Conservation (phyloP, 1,140 invertebrate species). For the Kradibia gibbosae region DNA sequence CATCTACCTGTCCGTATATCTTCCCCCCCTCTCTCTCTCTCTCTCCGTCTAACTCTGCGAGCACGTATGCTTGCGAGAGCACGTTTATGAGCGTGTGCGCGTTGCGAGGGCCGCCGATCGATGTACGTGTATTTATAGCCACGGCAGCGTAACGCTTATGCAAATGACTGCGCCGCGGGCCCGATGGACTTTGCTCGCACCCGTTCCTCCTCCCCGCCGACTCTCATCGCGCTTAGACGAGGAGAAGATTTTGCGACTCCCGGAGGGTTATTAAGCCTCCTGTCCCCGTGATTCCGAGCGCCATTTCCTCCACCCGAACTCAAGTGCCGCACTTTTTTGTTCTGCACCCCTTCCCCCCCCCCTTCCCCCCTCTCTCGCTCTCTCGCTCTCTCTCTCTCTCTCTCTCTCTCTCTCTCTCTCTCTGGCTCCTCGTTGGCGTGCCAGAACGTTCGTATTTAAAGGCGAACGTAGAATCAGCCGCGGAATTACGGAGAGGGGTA, state of each 20-base stretch:
- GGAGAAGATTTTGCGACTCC: neutral
- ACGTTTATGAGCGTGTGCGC: neutral
- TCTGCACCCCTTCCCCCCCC: neutral
- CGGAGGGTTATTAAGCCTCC: constrained; percentile 4
- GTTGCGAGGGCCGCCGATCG: constrained; percentile 6
- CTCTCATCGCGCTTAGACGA: neutral
- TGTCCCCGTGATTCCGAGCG: neutral
- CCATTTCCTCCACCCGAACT: neutral
- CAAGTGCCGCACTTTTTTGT: neutral
- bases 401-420: constrained; percentile 22
- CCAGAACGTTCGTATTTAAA: too few species aligned
- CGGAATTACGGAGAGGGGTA: too few species aligned
- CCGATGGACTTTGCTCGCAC: neutral
- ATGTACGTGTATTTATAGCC: constrained; percentile 44
- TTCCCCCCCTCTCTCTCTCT: neutral
- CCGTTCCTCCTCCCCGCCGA: neutral
- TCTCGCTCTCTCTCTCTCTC: neutral
- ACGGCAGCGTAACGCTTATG: constrained; percentile 32
- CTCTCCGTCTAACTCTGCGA: neutral
- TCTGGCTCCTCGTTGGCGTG: neutral
- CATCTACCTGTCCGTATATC: neutral
- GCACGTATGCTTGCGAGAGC: neutral
- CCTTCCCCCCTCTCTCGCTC: neutral
- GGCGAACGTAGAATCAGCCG: too few species aligned
- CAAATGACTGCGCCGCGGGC: constrained; percentile 20